Conservation (phyloP, 2,797 vertebrate species). For the Falco biarmicus region DNA sequence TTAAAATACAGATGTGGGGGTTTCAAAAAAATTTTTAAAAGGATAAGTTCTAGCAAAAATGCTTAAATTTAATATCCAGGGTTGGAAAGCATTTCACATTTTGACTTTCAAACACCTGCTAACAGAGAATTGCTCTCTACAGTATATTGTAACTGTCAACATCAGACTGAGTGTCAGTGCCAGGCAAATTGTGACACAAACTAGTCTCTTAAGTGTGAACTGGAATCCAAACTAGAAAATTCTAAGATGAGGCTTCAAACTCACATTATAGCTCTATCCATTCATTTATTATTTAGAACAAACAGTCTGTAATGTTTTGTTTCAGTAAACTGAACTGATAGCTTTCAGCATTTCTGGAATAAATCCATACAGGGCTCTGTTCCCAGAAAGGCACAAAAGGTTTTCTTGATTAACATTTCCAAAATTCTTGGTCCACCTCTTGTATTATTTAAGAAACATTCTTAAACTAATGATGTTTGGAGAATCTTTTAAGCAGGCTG, state of each 20-base stretch:
- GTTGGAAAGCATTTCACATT: background rate
- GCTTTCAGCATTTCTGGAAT: background rate
- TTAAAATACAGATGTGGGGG: background rate
- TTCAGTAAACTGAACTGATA: background rate
- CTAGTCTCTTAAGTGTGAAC: background rate
- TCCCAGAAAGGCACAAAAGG: background rate
- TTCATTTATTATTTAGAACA: background rate
- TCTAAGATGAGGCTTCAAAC: background rate
- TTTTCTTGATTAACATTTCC: background rate
- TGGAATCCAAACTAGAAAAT: background rate
- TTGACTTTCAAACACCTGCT: background rate
- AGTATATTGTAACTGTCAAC: background rate
- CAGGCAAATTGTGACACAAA: constrained; percentile 24
- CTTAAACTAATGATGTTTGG: background rate
- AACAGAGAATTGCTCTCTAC: background rate
- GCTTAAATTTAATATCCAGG: background rate
- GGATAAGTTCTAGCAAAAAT: background rate
- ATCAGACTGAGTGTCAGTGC: background rate
- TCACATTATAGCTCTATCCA: background rate
- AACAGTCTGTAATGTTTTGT: background rate
- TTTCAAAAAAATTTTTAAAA: background rate
- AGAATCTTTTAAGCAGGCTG: background rate
- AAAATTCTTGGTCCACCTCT: background rate
- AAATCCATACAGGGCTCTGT: background rate
- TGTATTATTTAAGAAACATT: background rate